Evolutionary conservation across 2,888 invertebrate species (phyloP).

Genomic region (Tuberolachnus salignus): DNA sequence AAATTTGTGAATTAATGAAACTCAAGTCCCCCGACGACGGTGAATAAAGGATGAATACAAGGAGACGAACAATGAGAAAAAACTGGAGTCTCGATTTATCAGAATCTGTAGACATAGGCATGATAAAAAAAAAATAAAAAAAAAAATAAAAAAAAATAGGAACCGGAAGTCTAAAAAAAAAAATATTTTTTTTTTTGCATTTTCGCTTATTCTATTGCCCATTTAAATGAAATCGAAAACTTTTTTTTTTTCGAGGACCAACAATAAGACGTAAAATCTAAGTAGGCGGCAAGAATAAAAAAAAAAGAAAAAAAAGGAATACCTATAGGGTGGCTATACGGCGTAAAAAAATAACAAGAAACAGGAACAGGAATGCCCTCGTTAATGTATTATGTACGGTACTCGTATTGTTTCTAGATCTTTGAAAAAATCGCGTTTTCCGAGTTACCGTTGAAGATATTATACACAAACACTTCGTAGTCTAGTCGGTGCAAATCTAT

Average conservation of each 20-base stretch:
- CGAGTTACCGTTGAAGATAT: background rate
- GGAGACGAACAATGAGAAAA: no score
- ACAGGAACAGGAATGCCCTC: constrained; percentile 39
- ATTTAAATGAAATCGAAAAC: constrained; percentile 25
- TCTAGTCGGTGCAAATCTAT: background rate
- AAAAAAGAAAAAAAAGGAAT: constrained; percentile 6
- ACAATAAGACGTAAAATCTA: constrained; percentile 20
- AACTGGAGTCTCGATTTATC: no score
- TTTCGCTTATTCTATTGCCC: constrained; percentile 21
- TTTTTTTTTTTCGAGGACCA: background rate
- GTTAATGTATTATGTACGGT: background rate
- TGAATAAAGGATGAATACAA: no score
- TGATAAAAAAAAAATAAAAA: constrained; percentile 22
- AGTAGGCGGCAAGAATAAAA: constrained; percentile 25
- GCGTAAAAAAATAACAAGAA: constrained; percentile 35
- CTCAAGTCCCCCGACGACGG: no score
- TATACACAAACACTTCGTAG: background rate
- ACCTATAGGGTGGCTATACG: background rate
- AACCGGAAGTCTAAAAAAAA: constrained; percentile 9
- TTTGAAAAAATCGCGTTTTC: background rate
- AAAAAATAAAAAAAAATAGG: background rate
- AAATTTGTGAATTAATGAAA: no score
- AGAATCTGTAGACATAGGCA: background rate
- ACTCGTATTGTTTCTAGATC: background rate
- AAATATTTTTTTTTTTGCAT: constrained; percentile 15